These are phyloP conservation scores for Emydoidea blandingii DNA, from an alignment of 2,797 vertebrate genomes.

Conservation along the genomic window DNA sequence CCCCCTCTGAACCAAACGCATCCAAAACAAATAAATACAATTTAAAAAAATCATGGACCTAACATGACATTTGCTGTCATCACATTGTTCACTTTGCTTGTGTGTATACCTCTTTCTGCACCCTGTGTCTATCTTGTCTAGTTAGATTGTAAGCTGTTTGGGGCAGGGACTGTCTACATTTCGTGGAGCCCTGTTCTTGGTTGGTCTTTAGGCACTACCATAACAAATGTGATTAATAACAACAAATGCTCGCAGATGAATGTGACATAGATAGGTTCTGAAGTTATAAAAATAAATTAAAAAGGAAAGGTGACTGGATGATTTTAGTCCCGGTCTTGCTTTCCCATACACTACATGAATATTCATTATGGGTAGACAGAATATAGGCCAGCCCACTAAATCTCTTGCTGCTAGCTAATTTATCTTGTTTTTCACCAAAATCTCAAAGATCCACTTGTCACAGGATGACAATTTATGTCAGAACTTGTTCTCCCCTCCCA, in stretches of 20 bases:
- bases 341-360: not conserved
- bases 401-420: not conserved
- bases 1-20: not conserved
- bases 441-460: not conserved
- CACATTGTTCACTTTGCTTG: not conserved
- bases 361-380: not conserved
- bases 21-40: not conserved
- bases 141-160: not conserved
- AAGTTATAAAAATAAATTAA: not conserved
- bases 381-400: not conserved
- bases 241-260: not conserved
- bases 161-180: not conserved
- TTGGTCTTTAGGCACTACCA: not conserved
- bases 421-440: not conserved
- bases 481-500: fast-evolving
- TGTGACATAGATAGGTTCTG: not conserved
- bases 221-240: not conserved
- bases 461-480: not conserved
- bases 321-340: not conserved
- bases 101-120: not conserved
- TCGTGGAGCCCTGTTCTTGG: not conserved
- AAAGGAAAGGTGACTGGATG: not conserved
- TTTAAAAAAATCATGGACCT: not conserved
- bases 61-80: not conserved
- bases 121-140: not conserved